These are phyloP conservation scores for Thunnus albacares DNA, from an alignment of 2,797 vertebrate species.

Conservation along the genomic window DNA sequence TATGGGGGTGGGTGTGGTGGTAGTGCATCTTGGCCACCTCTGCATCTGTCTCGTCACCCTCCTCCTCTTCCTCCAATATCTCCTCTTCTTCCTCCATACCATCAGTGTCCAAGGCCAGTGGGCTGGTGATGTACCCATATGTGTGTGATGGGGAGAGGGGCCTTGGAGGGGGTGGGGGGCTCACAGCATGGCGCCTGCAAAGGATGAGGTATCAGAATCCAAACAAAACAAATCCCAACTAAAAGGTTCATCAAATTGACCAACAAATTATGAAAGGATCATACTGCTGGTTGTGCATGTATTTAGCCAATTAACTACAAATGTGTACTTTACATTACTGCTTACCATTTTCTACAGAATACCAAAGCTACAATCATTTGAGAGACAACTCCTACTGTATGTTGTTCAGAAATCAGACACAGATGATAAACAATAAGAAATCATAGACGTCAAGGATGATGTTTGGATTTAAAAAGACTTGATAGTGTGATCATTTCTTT, in stretches of 20 bases:
- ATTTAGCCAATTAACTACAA: background rate
- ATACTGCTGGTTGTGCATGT: background rate
- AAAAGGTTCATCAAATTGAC: background rate
- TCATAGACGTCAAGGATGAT: background rate
- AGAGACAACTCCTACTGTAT: background rate
- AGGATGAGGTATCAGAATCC: slow-evolving; percentile 17
- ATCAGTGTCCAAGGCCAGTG: slow-evolving; percentile 94
- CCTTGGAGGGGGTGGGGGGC: slow-evolving; percentile 92
- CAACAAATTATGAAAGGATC: background rate
- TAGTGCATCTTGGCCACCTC: slow-evolving; percentile 95
- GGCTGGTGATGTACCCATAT: slow-evolving; percentile 96
- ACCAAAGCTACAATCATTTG: background rate
- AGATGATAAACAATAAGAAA: slow-evolving; percentile 1
- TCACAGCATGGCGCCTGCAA: slow-evolving; percentile 91
- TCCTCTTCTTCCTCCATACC: slow-evolving; percentile 95
- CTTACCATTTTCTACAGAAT: background rate
- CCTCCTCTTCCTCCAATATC: slow-evolving; percentile 91
- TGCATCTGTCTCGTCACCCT: slow-evolving; percentile 93
- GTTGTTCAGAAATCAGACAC: background rate
- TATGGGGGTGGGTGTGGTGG: slow-evolving; percentile 80
- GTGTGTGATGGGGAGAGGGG: slow-evolving; percentile 96
- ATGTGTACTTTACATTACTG: background rate
- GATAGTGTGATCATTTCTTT: background rate
- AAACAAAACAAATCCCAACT: too few species aligned
- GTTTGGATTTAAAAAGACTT: slow-evolving; percentile 2